Evolutionary conservation across 1,140 invertebrate genomes (phyloP).

Genomic region (Caenorhabditis elegans): WBcel235 BX284606.5:13580501-13581000

Average conservation of each 20-base stretch:
- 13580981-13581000: background rate
- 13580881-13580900: no score
- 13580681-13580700: background rate
- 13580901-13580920: background rate
- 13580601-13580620: no score
- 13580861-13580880: background rate
- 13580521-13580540: no score
- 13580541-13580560: no score
- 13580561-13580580: no score
- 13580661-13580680: background rate
- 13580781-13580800: background rate
- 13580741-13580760: background rate
- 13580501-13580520: no score
- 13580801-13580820: background rate
- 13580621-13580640: background rate
- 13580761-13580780: background rate
- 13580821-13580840: background rate
- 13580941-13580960: background rate
- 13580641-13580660: background rate
- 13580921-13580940: no score
- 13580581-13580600: no score
- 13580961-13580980: background rate
- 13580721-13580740: background rate
- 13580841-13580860: background rate
- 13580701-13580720: background rate